These are phyloP conservation scores for Zaprionus davidi DNA, from an alignment of 1,140 invertebrate genomes.

Conservation along the genomic window DNA sequence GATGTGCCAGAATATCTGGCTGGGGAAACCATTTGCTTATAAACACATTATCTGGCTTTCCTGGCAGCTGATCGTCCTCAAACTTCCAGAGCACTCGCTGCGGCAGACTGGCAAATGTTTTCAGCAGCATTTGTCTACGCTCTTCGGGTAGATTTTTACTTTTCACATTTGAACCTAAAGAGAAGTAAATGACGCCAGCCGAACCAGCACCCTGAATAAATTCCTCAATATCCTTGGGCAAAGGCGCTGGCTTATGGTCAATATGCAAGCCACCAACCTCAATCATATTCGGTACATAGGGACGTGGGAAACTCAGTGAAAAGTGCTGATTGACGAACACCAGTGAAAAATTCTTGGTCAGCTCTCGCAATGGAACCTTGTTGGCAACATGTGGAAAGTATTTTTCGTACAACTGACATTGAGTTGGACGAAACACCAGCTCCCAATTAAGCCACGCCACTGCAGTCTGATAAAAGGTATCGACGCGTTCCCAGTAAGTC, in stretches of 20 bases:
- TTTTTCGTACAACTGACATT: slow-evolving; percentile 70
- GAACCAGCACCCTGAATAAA: slow-evolving; percentile 85
- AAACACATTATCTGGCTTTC: slow-evolving; percentile 87
- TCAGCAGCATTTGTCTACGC: slow-evolving; percentile 85
- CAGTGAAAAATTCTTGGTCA: slow-evolving; percentile 84
- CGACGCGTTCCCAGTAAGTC: slow-evolving; percentile 83
- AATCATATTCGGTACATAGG: slow-evolving; percentile 85
- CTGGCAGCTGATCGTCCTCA: slow-evolving; percentile 86
- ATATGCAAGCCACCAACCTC: slow-evolving; percentile 87
- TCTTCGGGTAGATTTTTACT: slow-evolving; percentile 85
- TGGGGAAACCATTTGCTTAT: slow-evolving; percentile 89
- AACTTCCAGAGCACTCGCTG: slow-evolving; percentile 89
- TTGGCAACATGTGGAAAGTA: slow-evolving; percentile 84
- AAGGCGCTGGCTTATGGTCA: slow-evolving; percentile 70
- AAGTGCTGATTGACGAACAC: slow-evolving; percentile 86
- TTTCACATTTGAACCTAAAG: slow-evolving; percentile 87
- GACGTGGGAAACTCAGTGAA: slow-evolving; percentile 84
- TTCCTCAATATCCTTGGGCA: slow-evolving; percentile 84
- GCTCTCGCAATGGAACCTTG: slow-evolving; percentile 46
- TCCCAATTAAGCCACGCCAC: slow-evolving; percentile 55
- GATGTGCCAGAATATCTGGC: slow-evolving; percentile 87
- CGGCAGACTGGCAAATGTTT: slow-evolving; percentile 86
- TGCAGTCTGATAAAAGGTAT: slow-evolving; percentile 72
- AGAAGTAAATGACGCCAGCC: slow-evolving; percentile 87
- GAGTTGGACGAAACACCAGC: slow-evolving; percentile 53